phyloP scores from a whole-genome alignment of 2,888 invertebrate genomes.

The Dicyrtoma fusca region DNA sequence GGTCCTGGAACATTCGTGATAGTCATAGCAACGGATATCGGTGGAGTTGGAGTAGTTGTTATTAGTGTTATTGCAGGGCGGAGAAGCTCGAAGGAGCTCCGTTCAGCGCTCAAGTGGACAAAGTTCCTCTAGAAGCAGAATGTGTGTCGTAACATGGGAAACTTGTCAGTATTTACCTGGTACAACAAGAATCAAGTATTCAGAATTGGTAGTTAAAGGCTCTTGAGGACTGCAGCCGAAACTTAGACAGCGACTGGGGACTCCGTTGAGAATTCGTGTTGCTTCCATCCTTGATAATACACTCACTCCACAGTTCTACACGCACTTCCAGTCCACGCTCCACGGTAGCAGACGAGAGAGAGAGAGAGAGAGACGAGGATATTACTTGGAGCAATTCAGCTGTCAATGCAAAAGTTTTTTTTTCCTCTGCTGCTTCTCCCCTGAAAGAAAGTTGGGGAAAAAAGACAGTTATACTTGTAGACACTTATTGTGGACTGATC shows the following conservation, averaged over 20 bases:
- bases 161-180: slow-evolving; percentile 65
- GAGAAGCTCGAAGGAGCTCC: no score
- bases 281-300: slow-evolving; percentile 40
- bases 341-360: no score
- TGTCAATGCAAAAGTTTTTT: slow-evolving; percentile 24
- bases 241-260: slow-evolving; percentile 73
- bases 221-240: slow-evolving; percentile 66
- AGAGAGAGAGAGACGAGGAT: background rate
- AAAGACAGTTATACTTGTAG: background rate
- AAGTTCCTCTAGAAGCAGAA: background rate
- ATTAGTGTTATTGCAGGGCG: no score
- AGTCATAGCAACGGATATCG: no score
- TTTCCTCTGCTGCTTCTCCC: background rate
- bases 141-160: no score
- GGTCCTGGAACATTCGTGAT: no score
- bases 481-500: background rate
- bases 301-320: no score
- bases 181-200: slow-evolving; percentile 73
- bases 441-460: background rate
- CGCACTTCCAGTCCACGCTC: no score
- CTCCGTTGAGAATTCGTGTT: slow-evolving; percentile 64
- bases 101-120: no score
- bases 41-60: no score
- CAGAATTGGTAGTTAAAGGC: slow-evolving; percentile 66
- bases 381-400: slow-evolving; percentile 22